Percentiles rank a stretch among this genome's conserved stretches.
phyloP scores from a whole-genome alignment of 2,888 invertebrate species.

The Caenorhabditis sulstoni region DNA sequence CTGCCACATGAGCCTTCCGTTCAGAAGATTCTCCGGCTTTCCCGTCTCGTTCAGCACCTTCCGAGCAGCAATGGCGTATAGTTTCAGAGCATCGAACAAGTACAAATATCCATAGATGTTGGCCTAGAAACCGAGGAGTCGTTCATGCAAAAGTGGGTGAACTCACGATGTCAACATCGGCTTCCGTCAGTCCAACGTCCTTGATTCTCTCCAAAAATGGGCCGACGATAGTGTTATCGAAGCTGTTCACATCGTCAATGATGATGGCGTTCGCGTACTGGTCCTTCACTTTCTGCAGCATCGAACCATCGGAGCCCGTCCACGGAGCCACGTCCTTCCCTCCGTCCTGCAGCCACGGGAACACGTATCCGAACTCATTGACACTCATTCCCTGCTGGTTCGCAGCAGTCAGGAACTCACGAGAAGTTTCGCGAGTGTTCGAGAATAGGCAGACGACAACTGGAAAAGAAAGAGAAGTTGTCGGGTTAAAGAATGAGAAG shows the following conservation, averaged over 20 bases:
- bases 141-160: constrained; percentile 55
- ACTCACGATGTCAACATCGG: constrained; percentile 65
- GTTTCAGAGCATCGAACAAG: constrained; percentile 70
- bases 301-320: constrained; percentile 78
- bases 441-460: constrained; percentile 69
- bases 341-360: constrained; percentile 75
- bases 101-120: constrained; percentile 73
- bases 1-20: constrained; percentile 77
- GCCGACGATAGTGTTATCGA: constrained; percentile 68
- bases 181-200: constrained; percentile 64
- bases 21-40: constrained; percentile 68
- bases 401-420: constrained; percentile 68
- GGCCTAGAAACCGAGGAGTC: constrained; percentile 27
- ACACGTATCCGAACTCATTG: constrained; percentile 67
- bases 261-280: constrained; percentile 78
- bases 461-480: too few relatives aligned
- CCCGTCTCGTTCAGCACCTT: constrained; percentile 72
- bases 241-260: constrained; percentile 72
- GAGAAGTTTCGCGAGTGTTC: constrained; percentile 65
- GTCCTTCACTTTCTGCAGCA: constrained; percentile 78
- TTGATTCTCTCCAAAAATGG: constrained; percentile 71
- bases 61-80: constrained; percentile 75
- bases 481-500: too few relatives aligned
- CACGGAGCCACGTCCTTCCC: constrained; percentile 79
- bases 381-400: constrained; percentile 63